phyloP scores from a whole-genome alignment of 2,797 vertebrate genomes.

The Benthosema pterotum region DNA sequence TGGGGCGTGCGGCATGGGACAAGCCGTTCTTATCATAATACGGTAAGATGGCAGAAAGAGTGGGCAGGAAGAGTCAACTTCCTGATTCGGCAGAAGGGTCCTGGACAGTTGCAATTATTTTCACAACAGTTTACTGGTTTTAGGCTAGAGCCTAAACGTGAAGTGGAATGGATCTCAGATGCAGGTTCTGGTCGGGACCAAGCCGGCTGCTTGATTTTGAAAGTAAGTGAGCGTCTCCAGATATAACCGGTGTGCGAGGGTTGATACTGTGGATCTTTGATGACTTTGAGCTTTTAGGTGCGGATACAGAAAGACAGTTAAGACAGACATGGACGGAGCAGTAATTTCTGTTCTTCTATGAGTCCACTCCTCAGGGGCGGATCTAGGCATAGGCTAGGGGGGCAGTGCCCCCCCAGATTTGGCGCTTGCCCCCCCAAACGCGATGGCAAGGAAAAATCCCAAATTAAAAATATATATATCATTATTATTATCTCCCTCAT shows the following conservation, averaged over 20 bases:
- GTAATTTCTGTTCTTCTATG: conserved; percentile 34
- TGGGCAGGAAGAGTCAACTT: conserved; percentile 43
- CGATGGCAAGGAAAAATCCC: no score
- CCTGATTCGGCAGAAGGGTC: conserved; percentile 15
- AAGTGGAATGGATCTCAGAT: conserved; percentile 60
- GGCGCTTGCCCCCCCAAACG: no score
- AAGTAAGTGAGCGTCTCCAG: not conserved
- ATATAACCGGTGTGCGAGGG: not conserved
- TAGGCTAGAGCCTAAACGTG: conserved; percentile 44
- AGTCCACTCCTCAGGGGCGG: no score
- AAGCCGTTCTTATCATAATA: no score
- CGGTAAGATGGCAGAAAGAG: no score
- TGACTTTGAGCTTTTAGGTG: conserved; percentile 23
- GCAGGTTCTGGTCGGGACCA: conserved; percentile 53
- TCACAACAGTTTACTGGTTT: conserved; percentile 63
- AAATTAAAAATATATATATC: no score
- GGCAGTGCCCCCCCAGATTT: no score
- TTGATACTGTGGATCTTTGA: conserved; percentile 40
- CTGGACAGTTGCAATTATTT: conserved; percentile 64
- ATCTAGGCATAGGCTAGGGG: no score
- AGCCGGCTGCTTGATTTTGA: not conserved
- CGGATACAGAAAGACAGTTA: no score
- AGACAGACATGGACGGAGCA: conserved; percentile 41
- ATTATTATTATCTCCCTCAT: no score
- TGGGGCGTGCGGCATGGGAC: no score